These are phyloP conservation scores for Nibea albiflora DNA, from an alignment of 2,113 vertebrate genomes.

Conservation along the genomic window DNA sequence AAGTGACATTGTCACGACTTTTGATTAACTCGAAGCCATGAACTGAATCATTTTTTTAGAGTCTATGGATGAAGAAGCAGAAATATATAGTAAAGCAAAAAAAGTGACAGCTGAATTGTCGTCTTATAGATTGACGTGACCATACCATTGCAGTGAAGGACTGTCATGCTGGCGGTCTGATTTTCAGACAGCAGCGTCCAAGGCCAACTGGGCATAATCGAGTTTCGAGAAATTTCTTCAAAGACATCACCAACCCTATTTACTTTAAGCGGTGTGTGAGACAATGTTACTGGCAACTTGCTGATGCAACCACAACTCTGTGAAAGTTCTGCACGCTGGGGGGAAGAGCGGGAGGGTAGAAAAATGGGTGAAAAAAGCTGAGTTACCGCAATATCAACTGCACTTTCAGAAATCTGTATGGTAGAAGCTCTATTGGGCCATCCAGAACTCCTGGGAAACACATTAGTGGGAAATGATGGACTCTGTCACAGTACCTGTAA, in stretches of 20 bases:
- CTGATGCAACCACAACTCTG: slow-evolving; percentile 63
- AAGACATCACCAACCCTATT: slow-evolving; percentile 37
- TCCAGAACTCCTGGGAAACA: slow-evolving; percentile 70
- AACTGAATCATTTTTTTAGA: slow-evolving; percentile 1
- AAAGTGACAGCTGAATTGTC: slow-evolving; percentile 14
- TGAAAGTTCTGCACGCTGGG: slow-evolving; percentile 41
- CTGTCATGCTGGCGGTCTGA: slow-evolving; percentile 38
- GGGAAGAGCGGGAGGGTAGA: neutral
- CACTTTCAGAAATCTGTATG: slow-evolving; percentile 40
- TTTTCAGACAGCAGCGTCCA: slow-evolving; percentile 45
- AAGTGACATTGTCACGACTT: slow-evolving; percentile 64
- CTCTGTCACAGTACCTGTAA: slow-evolving; percentile 79
- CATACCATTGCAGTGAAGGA: slow-evolving; percentile 37
- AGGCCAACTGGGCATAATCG: slow-evolving; percentile 43
- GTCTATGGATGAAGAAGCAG: neutral
- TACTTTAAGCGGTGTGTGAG: slow-evolving; percentile 48
- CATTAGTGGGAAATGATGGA: slow-evolving; percentile 73
- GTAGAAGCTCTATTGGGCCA: slow-evolving; percentile 41
- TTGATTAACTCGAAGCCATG: slow-evolving; percentile 44
- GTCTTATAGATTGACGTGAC: slow-evolving; percentile 31
- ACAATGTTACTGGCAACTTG: slow-evolving; percentile 55
- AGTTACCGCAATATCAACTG: slow-evolving; percentile 36
- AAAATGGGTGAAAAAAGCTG: slow-evolving; percentile 28
- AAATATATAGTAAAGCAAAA: neutral
- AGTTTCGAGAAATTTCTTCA: slow-evolving; percentile 50